A percentile compares a stretch with the other conserved stretches of the same genome.
Conservation (phyloP, 1,140 invertebrate genomes). For the Plutomurus gul region DNA sequence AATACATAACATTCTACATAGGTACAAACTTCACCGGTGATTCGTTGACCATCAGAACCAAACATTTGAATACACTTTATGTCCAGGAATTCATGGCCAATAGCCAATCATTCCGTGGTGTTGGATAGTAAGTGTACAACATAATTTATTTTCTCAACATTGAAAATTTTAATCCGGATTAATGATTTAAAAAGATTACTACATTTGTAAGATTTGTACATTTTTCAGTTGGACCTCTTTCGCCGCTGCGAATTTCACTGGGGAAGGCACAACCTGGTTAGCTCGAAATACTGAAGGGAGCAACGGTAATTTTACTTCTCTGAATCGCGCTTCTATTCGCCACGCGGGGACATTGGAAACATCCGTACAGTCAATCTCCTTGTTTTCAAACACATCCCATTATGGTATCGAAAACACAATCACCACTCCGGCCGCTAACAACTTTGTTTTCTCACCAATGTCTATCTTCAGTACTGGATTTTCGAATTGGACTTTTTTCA, state of each 20-base stretch:
- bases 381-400: neutral
- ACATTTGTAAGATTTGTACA: too few species aligned
- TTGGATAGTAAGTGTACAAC: neutral
- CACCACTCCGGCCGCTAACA: neutral
- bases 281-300: neutral
- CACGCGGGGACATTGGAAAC: neutral
- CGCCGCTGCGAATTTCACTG: neutral
- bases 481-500: neutral
- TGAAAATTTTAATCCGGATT: too few species aligned
- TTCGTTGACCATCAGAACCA: neutral
- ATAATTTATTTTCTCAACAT: too few species aligned
- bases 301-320: neutral
- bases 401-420: neutral
- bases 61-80: neutral
- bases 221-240: neutral
- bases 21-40: neutral
- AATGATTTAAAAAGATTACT: too few species aligned
- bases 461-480: neutral
- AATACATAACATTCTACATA: neutral
- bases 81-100: neutral
- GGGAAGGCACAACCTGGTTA: neutral
- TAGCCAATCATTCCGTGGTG: neutral
- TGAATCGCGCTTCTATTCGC: neutral
- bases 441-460: neutral
- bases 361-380: neutral